These are phyloP conservation scores for Aplodontia rufa DNA, from an alignment of 2,113 vertebrate genomes.

Conservation along the genomic window DNA sequence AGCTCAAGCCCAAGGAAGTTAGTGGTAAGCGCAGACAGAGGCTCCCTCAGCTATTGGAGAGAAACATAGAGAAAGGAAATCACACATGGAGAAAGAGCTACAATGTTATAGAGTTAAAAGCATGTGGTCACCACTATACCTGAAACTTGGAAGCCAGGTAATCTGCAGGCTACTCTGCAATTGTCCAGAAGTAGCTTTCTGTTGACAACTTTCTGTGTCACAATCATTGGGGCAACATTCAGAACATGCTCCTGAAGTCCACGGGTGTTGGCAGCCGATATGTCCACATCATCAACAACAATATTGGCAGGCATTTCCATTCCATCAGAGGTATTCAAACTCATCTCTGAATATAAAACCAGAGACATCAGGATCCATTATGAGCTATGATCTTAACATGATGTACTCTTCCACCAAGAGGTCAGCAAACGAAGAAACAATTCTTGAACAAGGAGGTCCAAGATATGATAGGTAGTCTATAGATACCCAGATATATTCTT, in stretches of 20 bases:
- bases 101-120: neutral
- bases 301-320: conserved; percentile 74
- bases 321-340: fast-evolving
- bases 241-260: conserved; percentile 73
- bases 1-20: neutral
- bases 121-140: conserved; percentile 67
- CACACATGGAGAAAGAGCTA: neutral
- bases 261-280: conserved; percentile 48
- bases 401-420: neutral
- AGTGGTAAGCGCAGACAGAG: neutral
- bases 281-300: conserved; percentile 77
- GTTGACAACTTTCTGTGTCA: conserved; percentile 86
- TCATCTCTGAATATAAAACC: conserved; percentile 19
- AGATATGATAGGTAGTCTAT: no score
- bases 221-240: conserved; percentile 82
- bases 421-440: neutral
- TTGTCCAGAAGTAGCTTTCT: conserved; percentile 80
- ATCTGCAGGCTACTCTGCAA: conserved; percentile 69
- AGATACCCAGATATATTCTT: neutral
- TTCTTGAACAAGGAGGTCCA: no score
- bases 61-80: neutral
- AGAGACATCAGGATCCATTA: neutral
- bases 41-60: neutral
- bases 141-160: conserved; percentile 60
- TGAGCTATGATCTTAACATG: neutral